A percentile compares a stretch with the other conserved stretches of the same genome.
Evolutionary conservation across 2,797 vertebrate genomes (phyloP).

Genomic region (Clarias pachynema): DNA sequence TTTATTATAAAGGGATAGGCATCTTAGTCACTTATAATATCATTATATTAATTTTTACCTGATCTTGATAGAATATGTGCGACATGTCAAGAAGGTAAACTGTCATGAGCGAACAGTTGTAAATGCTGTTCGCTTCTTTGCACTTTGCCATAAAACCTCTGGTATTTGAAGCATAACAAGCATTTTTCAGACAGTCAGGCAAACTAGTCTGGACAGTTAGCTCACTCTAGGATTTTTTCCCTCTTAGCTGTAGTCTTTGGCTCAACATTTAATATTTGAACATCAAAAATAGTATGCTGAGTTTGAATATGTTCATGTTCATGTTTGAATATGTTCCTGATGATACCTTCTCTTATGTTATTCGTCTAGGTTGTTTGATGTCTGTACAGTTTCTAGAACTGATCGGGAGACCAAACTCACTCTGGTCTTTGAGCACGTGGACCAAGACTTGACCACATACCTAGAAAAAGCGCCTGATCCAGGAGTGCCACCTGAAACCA

Average conservation of each 20-base stretch:
- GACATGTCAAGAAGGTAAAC: conserved; percentile 1
- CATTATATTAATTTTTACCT: conserved; percentile 13
- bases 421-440: conserved; percentile 97
- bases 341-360: conserved; percentile 16
- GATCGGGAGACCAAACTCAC: conserved; percentile 97
- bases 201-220: conserved; percentile 49
- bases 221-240: conserved; percentile 24
- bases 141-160: conserved; percentile 42
- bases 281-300: background rate
- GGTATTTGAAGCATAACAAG: conserved; percentile 42
- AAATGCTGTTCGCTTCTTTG: conserved; percentile 38
- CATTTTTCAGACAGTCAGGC: conserved; percentile 49
- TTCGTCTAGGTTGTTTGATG: conserved; percentile 89
- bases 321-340: conserved; percentile 5
- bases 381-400: conserved; percentile 95
- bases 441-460: conserved; percentile 98
- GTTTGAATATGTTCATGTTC: background rate
- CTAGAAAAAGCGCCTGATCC: conserved; percentile 97
- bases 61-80: background rate
- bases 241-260: conserved; percentile 13
- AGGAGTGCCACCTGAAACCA: conserved; percentile 93
- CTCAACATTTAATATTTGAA: conserved; percentile 14
- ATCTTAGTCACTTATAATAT: background rate
- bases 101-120: conserved; percentile 16
- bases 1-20: background rate